A percentile compares a stretch with the other conserved stretches of the same genome.
phyloP scores from a whole-genome alignment of 1,140 invertebrate species.

The Nephila pilipes region DNA sequence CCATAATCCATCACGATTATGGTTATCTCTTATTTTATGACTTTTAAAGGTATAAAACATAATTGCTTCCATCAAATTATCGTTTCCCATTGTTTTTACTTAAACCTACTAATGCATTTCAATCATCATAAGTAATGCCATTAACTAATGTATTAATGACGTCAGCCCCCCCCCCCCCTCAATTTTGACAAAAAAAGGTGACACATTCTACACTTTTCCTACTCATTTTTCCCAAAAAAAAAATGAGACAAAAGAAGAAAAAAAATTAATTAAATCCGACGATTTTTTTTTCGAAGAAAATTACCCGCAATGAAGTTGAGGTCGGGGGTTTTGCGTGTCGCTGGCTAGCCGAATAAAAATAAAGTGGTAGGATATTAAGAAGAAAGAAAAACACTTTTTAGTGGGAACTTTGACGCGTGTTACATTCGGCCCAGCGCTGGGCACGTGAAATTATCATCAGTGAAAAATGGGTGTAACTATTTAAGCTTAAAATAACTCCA shows the following conservation, averaged over 20 bases:
- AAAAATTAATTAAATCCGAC: constrained; percentile 21
- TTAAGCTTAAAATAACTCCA: constrained; percentile 39
- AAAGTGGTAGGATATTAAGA: constrained; percentile 25
- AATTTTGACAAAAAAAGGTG: no score
- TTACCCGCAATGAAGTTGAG: not conserved
- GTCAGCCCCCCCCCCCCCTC: no score
- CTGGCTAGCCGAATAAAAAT: not conserved
- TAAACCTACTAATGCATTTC: no score
- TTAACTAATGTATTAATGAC: no score
- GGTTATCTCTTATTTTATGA: no score
- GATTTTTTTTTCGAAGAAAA: constrained; percentile 6
- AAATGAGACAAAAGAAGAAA: not conserved
- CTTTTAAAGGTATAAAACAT: no score
- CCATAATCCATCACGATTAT: no score
- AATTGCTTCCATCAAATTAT: no score
- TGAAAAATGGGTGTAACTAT: constrained; percentile 45
- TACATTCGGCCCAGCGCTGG: not conserved
- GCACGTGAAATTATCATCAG: constrained; percentile 47
- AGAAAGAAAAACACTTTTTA: constrained; percentile 25
- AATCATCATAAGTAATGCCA: no score
- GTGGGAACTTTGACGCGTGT: constrained; percentile 46
- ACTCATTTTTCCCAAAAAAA: not conserved
- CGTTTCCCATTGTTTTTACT: no score
- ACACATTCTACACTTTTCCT: not conserved
- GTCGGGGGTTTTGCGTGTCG: not conserved